Evolutionary conservation across 2,113 vertebrate genomes (phyloP).

Genomic region (Chlorodrepanis virens): DNA sequence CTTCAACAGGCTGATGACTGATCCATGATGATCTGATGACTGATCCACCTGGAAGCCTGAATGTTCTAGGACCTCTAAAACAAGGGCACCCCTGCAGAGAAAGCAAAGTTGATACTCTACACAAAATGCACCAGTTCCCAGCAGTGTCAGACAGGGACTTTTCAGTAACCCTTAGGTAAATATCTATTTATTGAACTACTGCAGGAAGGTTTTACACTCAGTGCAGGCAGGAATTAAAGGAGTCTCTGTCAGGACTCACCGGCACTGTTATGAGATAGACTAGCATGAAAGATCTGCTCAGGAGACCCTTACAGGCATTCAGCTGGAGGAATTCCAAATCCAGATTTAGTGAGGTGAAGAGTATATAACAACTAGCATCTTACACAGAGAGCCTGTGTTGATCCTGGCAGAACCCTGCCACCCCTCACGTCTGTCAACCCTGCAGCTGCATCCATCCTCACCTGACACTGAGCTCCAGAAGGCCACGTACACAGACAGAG

Average conservation of each 20-base stretch:
- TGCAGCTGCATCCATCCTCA: neutral
- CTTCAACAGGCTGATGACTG: neutral
- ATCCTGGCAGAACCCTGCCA: accelerated
- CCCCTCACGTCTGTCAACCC: neutral
- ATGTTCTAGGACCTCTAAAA: neutral
- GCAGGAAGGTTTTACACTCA: neutral
- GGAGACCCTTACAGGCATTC: neutral
- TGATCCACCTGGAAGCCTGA: neutral
- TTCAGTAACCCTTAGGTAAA: neutral
- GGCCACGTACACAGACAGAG: neutral
- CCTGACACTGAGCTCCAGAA: neutral
- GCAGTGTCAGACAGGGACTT: neutral
- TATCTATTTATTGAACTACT: neutral
- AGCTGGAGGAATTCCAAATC: neutral
- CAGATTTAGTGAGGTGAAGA: neutral
- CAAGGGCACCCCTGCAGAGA: neutral
- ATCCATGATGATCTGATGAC: neutral
- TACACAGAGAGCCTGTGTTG: neutral
- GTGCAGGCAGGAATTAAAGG: neutral
- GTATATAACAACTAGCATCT: neutral
- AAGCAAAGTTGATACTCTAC: neutral
- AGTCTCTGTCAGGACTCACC: neutral
- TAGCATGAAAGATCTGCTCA: neutral
- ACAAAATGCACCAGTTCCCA: neutral
- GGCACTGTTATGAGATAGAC: neutral